Evolutionary conservation across 2,797 vertebrate species (phyloP), one percentile per base, ranked within the genome.

Genomic region (Enteromius unitaeniatus): DNA sequence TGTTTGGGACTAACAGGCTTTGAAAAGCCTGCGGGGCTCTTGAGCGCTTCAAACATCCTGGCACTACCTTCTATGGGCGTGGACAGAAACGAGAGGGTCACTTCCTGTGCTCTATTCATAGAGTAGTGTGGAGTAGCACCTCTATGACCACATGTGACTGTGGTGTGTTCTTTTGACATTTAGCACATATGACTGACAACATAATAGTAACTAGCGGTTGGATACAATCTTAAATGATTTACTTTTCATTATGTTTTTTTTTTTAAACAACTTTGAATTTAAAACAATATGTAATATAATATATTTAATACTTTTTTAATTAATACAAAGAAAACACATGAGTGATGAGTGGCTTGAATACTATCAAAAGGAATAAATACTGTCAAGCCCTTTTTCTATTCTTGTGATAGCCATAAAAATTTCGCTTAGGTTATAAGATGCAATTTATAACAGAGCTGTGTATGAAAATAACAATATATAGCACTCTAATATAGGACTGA

Each of bases 31-130:
- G 90, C 86, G 82, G 92, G 92, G 91, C 81, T 91, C 92, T 92
- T 90, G 89, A 89, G 75, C 83, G 87, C 92, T 91, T 94, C 90
- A 94, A 93, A 91, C 85, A 90, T 84, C 86, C 87, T 86, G 34
- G 86, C 87, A 17, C 78, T 91, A 88, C 88, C 92, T 91, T 91
- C 91, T 90, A 90, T 89, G 90, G 89, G 88, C 88, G 88, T 87
- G 89, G 88, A 91, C 88, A 91, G 91, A 78, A 58, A 67, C 26
- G 87, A 88, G 87, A 89, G 89, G 88, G 60, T 75, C 79, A 85
- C 78, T 80, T 75, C 84, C 84, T 81, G 49, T 76, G 23, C 28
- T 51, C 78, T 81, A 81, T 69, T 70, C 26, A 85, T 77, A 62
- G 78, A 68, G 70, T 34, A n/a, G 60, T n/a, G 1, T 65, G 23